Evolutionary conservation across 1,140 invertebrate species (phyloP).

Genomic region (Ephestia elutella): DNA sequence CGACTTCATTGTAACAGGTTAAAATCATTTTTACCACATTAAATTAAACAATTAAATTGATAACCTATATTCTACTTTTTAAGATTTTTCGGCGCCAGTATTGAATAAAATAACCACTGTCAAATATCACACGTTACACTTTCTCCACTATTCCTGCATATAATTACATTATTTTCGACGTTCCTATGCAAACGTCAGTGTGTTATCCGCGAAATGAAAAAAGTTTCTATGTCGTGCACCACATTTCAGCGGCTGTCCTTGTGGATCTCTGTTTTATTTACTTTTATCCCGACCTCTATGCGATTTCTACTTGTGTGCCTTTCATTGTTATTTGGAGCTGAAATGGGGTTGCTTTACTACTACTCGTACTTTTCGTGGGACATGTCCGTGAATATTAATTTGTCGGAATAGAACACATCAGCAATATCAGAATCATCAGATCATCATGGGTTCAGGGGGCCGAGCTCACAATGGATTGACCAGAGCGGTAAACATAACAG

Average conservation of each 20-base stretch:
- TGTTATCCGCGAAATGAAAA: slow-evolving; percentile 28
- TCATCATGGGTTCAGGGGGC: no score
- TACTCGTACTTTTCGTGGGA: background rate
- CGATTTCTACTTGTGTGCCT: slow-evolving; percentile 1
- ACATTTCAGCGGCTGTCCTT: slow-evolving; percentile 21
- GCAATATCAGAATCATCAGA: no score
- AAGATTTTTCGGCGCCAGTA: no score
- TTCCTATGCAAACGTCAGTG: background rate
- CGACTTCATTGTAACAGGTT: no score
- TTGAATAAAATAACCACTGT: no score
- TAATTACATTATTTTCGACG: background rate
- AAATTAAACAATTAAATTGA: no score
- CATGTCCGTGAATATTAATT: background rate
- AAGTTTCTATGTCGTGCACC: slow-evolving; percentile 23
- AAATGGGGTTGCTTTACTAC: background rate
- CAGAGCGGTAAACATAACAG: no score
- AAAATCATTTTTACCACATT: no score
- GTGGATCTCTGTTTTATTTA: slow-evolving; percentile 14
- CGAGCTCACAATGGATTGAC: no score
- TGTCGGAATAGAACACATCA: no score
- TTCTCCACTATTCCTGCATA: background rate
- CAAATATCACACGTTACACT: no score
- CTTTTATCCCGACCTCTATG: slow-evolving; percentile 9
- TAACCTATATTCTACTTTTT: no score
- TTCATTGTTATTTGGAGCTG: slow-evolving; percentile 4